Evolutionary conservation across 2,888 invertebrate species (phyloP), one percentile per base, ranked within the genome.

Genomic region (Chrysopilus asiliformis): DNA sequence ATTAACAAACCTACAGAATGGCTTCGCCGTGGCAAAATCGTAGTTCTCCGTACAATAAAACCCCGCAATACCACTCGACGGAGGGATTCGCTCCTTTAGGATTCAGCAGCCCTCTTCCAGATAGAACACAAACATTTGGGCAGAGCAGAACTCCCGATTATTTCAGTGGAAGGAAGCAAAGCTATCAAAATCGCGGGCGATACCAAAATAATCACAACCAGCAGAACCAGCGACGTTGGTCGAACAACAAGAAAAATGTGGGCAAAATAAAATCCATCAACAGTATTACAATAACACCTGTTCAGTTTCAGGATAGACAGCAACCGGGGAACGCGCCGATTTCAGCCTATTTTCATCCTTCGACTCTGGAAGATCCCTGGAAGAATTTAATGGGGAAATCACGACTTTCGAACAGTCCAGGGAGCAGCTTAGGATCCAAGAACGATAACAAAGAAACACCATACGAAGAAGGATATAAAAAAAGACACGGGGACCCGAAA

Each of bases 311-410:
- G 36, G 24, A 27, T 18, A 29, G 30, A 3, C 6, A n/a, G n/a
- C 32, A 32, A 32, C 16, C n/a, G 25, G 4, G 9, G 13, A 5
- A 14, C 18, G 9, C 13, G 32, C 15, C 13, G 16, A 9, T 24
- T 6, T 7, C n/a, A 3, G n/a, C 14, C 3, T 61, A 55, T 35
- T 52, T 51, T 26, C 61, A 61, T 41, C 48, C 44, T 2, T 54
- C 58, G 2, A 61, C 61, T 58, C 41, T 60, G 1, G 54, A 57
- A 33, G 61, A 61, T 42, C 61, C 61, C 1, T 61, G 61, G 61
- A 45, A 42, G 1, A 53, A 56, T 2, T 39, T 60, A 4, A 44
- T 57, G 40, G 48, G 53, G 20, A 26, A 20, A 14, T 13, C 12
- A 8, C 15, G 27, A 18, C n/a, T n/a, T n/a, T n/a, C 30, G 3